These are phyloP conservation scores for Caenorhabditis virilis DNA, from an alignment of 2,888 invertebrate genomes.

Conservation along the genomic window DNA sequence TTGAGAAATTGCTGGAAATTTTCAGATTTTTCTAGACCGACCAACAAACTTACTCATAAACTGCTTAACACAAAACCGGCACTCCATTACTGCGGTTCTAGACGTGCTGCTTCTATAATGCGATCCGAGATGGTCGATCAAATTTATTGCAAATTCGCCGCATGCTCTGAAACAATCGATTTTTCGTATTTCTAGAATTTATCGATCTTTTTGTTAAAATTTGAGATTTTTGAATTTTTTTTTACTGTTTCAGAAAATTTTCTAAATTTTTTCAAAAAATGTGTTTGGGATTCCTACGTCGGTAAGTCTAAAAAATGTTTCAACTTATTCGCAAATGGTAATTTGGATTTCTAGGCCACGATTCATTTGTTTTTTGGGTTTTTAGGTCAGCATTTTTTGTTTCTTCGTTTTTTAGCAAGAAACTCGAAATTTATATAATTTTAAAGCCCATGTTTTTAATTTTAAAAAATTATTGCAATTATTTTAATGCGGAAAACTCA, in stretches of 20 bases:
- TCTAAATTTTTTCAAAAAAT: neutral
- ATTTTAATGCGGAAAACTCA: no score
- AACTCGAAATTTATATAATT: no score
- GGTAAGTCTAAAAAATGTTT: neutral
- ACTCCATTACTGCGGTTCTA: constrained; percentile 20
- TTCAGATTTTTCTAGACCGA: constrained; percentile 1
- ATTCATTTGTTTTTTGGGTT: no score
- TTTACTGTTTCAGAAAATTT: no score
- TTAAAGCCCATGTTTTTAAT: no score
- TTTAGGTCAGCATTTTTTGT: no score
- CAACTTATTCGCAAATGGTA: neutral
- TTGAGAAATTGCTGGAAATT: constrained; percentile 21
- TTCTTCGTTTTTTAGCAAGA: no score
- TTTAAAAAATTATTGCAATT: no score
- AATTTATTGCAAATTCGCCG: constrained; percentile 4
- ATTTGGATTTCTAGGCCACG: neutral
- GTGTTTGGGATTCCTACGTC: neutral
- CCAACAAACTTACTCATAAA: constrained; percentile 17
- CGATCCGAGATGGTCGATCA: constrained; percentile 8
- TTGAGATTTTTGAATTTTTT: neutral
- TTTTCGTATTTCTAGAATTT: neutral
- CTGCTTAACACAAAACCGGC: constrained; percentile 23
- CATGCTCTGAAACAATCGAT: constrained; percentile 7
- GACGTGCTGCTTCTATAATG: constrained; percentile 21
- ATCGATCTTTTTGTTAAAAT: neutral